Evolutionary conservation across 2,113 vertebrate species (phyloP), one percentile per base, ranked within the genome.

Genomic region (Notothenia coriiceps): DNA sequence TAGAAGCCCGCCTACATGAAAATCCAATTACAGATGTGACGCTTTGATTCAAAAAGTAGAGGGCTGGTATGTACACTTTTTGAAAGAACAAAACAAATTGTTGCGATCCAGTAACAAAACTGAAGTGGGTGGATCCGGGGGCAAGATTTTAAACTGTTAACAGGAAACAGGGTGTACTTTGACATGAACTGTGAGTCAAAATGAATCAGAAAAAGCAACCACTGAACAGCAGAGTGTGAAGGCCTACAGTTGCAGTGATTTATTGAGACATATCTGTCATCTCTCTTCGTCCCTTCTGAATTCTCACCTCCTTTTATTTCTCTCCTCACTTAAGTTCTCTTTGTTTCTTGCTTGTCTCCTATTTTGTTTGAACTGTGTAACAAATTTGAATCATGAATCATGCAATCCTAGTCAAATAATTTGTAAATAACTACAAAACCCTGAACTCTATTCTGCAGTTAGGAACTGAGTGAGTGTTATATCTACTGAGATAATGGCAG

Each of bases 241-340:
- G 29, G 43, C 56, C 62, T 63, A 56, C 70, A 62, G 70, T 57
- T 66, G n/a, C 67, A 64, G 55, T 74, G 78, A 74, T 74, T 61
- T 80, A 68, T 74, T 74, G 47, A 74, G 59, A 72, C 61, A 18
- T 54, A 35, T 68, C 55, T 43, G 59, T 49, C 71, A 70, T 70
- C 51, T 56, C 49, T 67, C 54, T 60, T 73, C 55, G 60, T 67
- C 33, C 70, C 65, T 33, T 75, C 49, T 68, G 56, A 59, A 25
- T 35, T 76, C 61, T 60, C 12, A 2, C 61, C 68, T 54, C 49
- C 22, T 70, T 46, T 64, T 44, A 84, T 74, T 70, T 65, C 64
- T 55, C 25, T 68, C 55, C 29, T 68, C 74, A 43, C 44, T 33
- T 61, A 49, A 77, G 20, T 61, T 47, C 13, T 60, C 25, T 68